These are phyloP conservation scores for Lerema accius DNA, from an alignment of 1,140 invertebrate genomes.

Conservation along the genomic window DNA sequence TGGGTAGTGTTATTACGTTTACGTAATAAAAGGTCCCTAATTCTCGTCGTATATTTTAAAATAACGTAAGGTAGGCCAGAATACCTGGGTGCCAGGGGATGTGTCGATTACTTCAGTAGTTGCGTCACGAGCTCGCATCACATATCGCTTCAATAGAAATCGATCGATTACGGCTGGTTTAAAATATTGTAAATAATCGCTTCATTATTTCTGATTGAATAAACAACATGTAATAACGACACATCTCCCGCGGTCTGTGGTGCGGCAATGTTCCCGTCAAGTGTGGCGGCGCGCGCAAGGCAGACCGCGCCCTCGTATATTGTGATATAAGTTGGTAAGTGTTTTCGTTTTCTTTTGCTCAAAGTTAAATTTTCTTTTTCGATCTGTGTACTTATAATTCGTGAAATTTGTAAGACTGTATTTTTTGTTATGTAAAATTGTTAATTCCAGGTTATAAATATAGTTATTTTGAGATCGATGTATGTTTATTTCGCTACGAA, in stretches of 20 bases:
- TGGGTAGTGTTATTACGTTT: conserved; percentile 2
- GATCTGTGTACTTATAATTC: conserved; percentile 79
- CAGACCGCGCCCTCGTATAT: conserved; percentile 53
- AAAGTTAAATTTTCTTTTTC: conserved; percentile 67
- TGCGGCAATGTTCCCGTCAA: neutral
- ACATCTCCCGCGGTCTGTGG: neutral
- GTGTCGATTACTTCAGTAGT: conserved; percentile 6
- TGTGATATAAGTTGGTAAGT: conserved; percentile 73
- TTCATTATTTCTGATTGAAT: too few relatives aligned
- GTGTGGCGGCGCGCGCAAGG: conserved; percentile 20
- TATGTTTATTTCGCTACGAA: conserved; percentile 51
- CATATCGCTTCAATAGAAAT: conserved; percentile 13
- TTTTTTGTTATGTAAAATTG: conserved; percentile 80
- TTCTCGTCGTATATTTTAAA: conserved; percentile 19
- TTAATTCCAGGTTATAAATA: conserved; percentile 79
- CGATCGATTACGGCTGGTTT: conserved; percentile 16
- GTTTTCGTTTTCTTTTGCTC: conserved; percentile 67
- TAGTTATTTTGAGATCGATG: conserved; percentile 78
- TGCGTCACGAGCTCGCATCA: conserved; percentile 5
- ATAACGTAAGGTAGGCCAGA: conserved; percentile 21
- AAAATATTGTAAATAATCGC: conserved; percentile 15
- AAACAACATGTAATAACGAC: neutral
- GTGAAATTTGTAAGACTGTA: conserved; percentile 82
- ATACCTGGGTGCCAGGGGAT: conserved; percentile 17
- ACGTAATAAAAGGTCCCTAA: conserved; percentile 19